A percentile compares a stretch with the other conserved stretches of the same genome.
phyloP scores from a whole-genome alignment of 2,888 invertebrate species.

The Syritta pipiens region DNA sequence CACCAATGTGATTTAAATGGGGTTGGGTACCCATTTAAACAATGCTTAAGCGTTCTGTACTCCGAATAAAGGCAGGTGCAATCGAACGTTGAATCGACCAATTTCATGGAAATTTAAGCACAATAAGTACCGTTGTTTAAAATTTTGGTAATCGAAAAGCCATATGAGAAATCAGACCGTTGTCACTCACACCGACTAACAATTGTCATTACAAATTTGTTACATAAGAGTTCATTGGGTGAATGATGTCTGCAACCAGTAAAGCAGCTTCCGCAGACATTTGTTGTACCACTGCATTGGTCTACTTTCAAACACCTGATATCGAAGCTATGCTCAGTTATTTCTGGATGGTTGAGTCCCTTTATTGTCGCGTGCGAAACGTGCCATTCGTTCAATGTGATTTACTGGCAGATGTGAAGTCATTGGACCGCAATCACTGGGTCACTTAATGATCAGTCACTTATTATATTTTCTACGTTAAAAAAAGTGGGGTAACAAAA shows the following conservation, averaged over 20 bases:
- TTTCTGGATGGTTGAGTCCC: constrained; percentile 47
- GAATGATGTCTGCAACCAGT: not conserved
- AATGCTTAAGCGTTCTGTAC: constrained; percentile 27
- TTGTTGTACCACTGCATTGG: constrained; percentile 15
- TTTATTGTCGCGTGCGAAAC: constrained; percentile 41
- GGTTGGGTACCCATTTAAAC: constrained; percentile 14
- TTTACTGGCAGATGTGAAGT: constrained; percentile 52
- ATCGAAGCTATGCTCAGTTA: constrained; percentile 3
- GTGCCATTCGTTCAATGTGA: constrained; percentile 35
- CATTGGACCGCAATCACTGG: constrained; percentile 65
- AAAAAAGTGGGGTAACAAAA: constrained; percentile 25
- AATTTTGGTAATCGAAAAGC: constrained; percentile 2
- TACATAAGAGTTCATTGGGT: too few relatives aligned
- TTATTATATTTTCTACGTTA: constrained; percentile 17
- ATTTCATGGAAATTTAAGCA: constrained; percentile 47
- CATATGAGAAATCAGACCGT: constrained; percentile 16
- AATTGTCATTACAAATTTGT: constrained; percentile 32
- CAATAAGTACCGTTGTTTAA: constrained; percentile 13
- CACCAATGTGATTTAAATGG: not conserved
- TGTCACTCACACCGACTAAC: not conserved
- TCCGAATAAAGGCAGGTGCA: constrained; percentile 5
- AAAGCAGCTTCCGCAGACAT: constrained; percentile 35
- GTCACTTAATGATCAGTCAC: constrained; percentile 48
- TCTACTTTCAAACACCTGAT: not conserved
- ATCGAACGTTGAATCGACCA: constrained; percentile 39